Percentiles rank a stretch among this genome's conserved stretches.
These are phyloP conservation scores for Phylloscopus collybita DNA, from an alignment of 2,797 vertebrate species.

Conservation along the genomic window DNA sequence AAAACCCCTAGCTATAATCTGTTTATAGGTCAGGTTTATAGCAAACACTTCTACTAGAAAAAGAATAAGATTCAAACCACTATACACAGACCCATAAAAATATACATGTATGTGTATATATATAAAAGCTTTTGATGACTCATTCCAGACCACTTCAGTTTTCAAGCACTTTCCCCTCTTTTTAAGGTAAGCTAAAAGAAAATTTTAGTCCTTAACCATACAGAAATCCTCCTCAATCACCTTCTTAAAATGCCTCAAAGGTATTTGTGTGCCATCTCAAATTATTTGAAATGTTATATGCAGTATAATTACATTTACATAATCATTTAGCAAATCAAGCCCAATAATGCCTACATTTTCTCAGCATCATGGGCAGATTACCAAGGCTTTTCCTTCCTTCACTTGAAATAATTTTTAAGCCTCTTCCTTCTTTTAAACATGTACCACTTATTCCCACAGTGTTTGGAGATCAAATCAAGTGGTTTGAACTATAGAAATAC, in stretches of 20 bases:
- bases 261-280: constrained; percentile 26
- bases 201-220: background rate
- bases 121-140: background rate
- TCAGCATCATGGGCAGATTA: constrained; percentile 28
- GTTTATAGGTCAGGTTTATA: background rate
- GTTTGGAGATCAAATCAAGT: background rate
- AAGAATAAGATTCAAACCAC: background rate
- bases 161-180: background rate
- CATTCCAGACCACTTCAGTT: background rate
- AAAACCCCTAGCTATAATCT: background rate
- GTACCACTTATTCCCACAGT: background rate
- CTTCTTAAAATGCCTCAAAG: constrained; percentile 32
- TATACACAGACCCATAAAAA: background rate
- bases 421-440: background rate
- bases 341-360: constrained; percentile 36
- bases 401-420: background rate
- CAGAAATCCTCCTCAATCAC: constrained; percentile 7
- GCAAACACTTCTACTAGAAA: background rate
- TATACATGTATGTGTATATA: rapidly evolving
- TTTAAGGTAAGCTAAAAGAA: background rate
- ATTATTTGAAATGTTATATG: constrained; percentile 40
- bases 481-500: background rate
- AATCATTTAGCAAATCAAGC: constrained; percentile 63
- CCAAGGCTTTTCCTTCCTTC: background rate
- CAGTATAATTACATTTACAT: constrained; percentile 69